Evolutionary conservation across 2,888 invertebrate species (phyloP), one percentile per base, ranked within the genome.

Genomic region (Eilema caniola): DNA sequence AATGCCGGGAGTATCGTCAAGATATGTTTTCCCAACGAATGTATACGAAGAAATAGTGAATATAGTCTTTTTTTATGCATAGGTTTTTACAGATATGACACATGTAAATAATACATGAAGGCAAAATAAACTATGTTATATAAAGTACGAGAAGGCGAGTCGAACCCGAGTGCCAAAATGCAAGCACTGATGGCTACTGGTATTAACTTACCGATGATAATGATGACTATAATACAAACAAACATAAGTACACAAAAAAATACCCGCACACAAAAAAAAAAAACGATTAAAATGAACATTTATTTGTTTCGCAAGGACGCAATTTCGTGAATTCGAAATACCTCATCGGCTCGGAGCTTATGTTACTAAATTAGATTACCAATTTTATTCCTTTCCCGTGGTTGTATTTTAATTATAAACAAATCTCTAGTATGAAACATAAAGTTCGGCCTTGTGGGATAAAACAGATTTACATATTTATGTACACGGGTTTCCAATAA

Each of bases 381-480:
- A 53, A 53, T 53, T 41, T 41, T 41, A 41, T 41, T 53, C 53
- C 53, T n/a, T 20, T 53, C 56, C 31, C 5, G 53, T 12, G 65
- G 66, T 11, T 59, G 23, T 33, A 59, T 16, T 37, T 59, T 14
- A 59, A 31, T 56, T 56, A 56, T 56, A 31, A 66, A 61, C 28
- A 61, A 20, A 28, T 25, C 25, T 57, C 37, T 31, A 20, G 25
- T 24, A 16, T 56, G 33, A 65, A 53, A 56, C 53, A 53, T 14
- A 20, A 70, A 78, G 63, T 78, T 70, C 68, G 28, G 56, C 56
- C 66, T 66, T 33, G 66, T 28, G 60, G 69, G 53, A 28, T 67
- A 28, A 62, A 72, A 70, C 71, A 33, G 31, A 75, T 79, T 78
- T 65, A 71, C 81, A 80, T 77, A 74, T 37, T 24, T 25, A 59